Base-by-base conservation (phyloP, 2,113 vertebrate genomes). In the Erpornis zantholeuca region DNA sequence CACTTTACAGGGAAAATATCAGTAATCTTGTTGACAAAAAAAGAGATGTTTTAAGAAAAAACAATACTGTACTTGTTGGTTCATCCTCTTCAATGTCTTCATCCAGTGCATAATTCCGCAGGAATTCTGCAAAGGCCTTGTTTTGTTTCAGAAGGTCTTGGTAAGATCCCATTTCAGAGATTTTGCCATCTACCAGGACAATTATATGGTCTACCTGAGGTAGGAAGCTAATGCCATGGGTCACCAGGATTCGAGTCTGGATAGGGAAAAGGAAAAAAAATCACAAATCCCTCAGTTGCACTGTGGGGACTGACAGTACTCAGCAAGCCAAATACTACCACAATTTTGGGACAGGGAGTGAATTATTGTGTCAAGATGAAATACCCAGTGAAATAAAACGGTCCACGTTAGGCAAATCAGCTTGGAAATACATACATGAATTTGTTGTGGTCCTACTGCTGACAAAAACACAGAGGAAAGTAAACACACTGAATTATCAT, bases 191-290 rank as follows among this genome's bases (percentile, higher is more conserved):
- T 91, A 99, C 98, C 24, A 99, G 93, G 87, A 99, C 99, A 78
- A 99, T 61, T 54, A 99, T 98, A 73, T 99, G 98, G 89, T 99
- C 98, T 35, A 98, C 98, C 96, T 99, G 99, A 44, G 99, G 98
- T 94, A 99, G 98, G 98, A 99, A 99, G 97, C 98, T 99, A 97
- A 99, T 98, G 91, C 99, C 97, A 1, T 99, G 99, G 2, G 99
- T 99, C 96, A 99, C 99, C 92, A 99, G 97, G 75, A 99, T 96
- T 57, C 99, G 98, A 0, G 99, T 99, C 99, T 99, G 97, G 12
- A 73, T 4, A 77, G 61, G 12, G 50, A 94, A 81, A 95, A 93
- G 45, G 36, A 60, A 8, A 60, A 27, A 31, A 64, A 75, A 8
- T 0, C 3, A 40, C 54, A 21, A 36, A 77, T 42, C 14, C 72